Evolutionary conservation across 2,888 invertebrate species (phyloP).

Genomic region (Drosophila atripex): DNA sequence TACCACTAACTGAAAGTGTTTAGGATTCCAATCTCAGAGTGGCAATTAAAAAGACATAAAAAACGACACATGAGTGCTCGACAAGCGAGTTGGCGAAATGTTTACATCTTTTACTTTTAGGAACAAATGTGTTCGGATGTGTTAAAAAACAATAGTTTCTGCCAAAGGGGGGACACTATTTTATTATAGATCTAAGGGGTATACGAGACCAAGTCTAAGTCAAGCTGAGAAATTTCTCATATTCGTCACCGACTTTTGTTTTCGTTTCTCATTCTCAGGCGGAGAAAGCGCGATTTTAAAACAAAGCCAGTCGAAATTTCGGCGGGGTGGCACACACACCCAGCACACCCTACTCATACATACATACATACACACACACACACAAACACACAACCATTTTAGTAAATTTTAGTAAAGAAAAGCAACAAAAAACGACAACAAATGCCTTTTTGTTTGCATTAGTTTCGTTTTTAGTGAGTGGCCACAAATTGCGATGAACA

Average conservation of each 20-base stretch:
- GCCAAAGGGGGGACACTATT: no score
- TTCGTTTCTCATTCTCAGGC: no score
- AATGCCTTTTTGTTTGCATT: constrained; percentile 25
- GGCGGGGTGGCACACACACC: neutral
- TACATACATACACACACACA: constrained; percentile 19
- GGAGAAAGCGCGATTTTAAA: constrained; percentile 7
- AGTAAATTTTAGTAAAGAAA: constrained; percentile 30
- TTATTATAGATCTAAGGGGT: no score
- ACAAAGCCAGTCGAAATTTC: constrained; percentile 31
- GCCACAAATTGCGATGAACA: constrained; percentile 34
- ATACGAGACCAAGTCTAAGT: no score
- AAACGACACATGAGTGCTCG: constrained; percentile 41
- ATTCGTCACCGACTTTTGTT: no score
- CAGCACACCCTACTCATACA: neutral
- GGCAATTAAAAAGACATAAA: constrained; percentile 39
- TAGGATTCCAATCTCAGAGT: constrained; percentile 24
- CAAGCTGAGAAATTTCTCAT: no score
- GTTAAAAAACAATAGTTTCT: no score
- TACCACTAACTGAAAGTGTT: constrained; percentile 8
- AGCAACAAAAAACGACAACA: constrained; percentile 9
- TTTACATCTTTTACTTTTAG: constrained; percentile 12
- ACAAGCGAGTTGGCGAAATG: constrained; percentile 49
- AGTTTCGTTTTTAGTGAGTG: constrained; percentile 7
- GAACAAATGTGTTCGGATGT: no score
- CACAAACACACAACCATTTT: constrained; percentile 39